phyloP scores from a whole-genome alignment of 2,797 vertebrate species.

The Merluccius polli region DNA sequence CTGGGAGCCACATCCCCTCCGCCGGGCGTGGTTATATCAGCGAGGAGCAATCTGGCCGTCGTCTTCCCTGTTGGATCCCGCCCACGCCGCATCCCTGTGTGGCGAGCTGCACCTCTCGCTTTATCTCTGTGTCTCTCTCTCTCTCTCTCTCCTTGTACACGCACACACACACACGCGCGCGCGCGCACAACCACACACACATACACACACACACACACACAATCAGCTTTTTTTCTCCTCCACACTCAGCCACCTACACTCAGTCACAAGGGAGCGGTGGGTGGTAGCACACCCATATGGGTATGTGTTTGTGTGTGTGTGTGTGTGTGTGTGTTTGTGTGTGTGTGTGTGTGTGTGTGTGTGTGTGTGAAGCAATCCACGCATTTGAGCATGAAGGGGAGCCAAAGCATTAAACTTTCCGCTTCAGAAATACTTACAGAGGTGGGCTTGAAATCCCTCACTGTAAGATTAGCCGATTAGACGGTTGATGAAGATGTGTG shows the following conservation, averaged over 20 bases:
- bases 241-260: conserved; percentile 56
- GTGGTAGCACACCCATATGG: conserved; percentile 20
- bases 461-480: conserved; percentile 50
- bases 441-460: conserved; percentile 50
- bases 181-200: conserved; percentile 29
- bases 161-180: conserved; percentile 19
- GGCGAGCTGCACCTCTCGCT: conserved; percentile 30
- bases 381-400: conserved; percentile 8
- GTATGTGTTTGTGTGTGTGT: conserved; percentile 5
- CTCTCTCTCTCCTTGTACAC: conserved; percentile 5
- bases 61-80: conserved; percentile 20
- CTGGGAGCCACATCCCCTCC: background rate
- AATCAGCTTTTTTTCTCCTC: conserved; percentile 41
- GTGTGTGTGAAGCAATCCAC: background rate
- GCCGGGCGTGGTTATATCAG: conserved; percentile 18
- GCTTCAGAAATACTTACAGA: conserved; percentile 43
- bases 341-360: conserved; percentile 1
- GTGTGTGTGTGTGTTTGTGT: conserved; percentile 12
- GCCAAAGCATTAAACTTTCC: conserved; percentile 43
- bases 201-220: conserved; percentile 16
- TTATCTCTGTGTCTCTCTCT: background rate
- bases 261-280: conserved; percentile 38
- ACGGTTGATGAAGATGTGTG: background rate
- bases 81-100: conserved; percentile 41
- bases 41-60: conserved; percentile 21